phyloP scores from a whole-genome alignment of 2,797 vertebrate species.

The Pseudocheirus occidentalis region DNA sequence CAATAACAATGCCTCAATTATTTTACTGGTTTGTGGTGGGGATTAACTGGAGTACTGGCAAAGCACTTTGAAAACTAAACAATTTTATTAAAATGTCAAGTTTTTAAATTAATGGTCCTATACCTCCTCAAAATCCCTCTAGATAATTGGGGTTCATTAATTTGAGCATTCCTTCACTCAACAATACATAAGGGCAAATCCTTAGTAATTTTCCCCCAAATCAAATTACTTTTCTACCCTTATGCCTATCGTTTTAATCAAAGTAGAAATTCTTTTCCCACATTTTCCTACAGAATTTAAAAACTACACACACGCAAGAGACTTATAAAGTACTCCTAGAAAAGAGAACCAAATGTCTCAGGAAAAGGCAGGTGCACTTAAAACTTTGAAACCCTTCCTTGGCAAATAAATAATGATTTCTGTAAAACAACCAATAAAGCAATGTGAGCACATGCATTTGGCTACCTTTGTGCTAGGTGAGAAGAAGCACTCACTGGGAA shows the following conservation, averaged over 20 bases:
- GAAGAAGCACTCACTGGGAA: background rate
- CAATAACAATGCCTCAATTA: background rate
- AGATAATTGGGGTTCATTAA: background rate
- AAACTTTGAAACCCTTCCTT: background rate
- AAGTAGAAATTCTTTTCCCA: constrained; percentile 20
- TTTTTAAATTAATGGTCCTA: background rate
- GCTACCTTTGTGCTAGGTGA: background rate
- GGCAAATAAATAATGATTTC: background rate
- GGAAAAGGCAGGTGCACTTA: background rate
- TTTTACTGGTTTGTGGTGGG: background rate
- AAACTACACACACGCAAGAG: constrained; percentile 6
- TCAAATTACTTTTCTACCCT: constrained; percentile 33
- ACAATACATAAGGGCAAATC: background rate
- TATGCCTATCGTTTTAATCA: constrained; percentile 13
- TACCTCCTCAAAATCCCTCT: background rate
- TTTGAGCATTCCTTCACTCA: background rate
- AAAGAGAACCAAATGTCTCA: background rate
- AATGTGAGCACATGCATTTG: background rate
- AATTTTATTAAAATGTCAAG: background rate
- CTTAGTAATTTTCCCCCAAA: constrained; percentile 51
- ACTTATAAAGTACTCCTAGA: background rate
- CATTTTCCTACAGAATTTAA: constrained; percentile 9
- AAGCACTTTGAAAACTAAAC: background rate
- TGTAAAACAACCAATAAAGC: background rate
- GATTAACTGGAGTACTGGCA: background rate